Conservation (phyloP, 2,797 vertebrate genomes). For the Gymnodraco acuticeps region DNA sequence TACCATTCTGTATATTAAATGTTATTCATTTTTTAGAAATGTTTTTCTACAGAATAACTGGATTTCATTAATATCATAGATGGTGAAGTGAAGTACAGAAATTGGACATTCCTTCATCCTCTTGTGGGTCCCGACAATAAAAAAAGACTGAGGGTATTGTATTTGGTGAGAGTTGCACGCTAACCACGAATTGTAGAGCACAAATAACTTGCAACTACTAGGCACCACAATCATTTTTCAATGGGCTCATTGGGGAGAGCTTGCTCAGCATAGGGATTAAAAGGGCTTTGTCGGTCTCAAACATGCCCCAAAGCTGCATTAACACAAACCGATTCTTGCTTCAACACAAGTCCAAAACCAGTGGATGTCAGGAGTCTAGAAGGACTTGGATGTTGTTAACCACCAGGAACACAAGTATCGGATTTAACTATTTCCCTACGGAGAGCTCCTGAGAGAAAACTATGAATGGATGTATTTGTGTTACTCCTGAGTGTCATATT, state of each 20-base stretch:
- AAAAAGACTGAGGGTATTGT: slow-evolving; percentile 10
- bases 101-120: slow-evolving; percentile 35
- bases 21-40: background rate
- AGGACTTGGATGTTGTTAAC: slow-evolving; percentile 29
- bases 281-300: slow-evolving; percentile 2
- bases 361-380: slow-evolving; percentile 51
- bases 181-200: background rate
- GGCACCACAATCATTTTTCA: slow-evolving; percentile 23
- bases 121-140: slow-evolving; percentile 35
- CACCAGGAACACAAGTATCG: slow-evolving; percentile 21
- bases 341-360: slow-evolving; percentile 57
- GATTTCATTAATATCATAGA: slow-evolving; percentile 31
- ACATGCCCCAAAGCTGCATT: slow-evolving; percentile 50
- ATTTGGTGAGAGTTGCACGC: slow-evolving; percentile 23
- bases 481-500: slow-evolving; percentile 21
- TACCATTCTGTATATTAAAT: background rate
- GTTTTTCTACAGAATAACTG: slow-evolving; percentile 14
- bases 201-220: background rate
- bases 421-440: slow-evolving; percentile 43
- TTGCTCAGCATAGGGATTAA: slow-evolving; percentile 44
- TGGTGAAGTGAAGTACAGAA: slow-evolving; percentile 27
- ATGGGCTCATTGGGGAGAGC: slow-evolving; percentile 28
- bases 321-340: slow-evolving; percentile 38
- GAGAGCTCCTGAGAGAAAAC: slow-evolving; percentile 15
- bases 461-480: slow-evolving; percentile 49